Evolutionary conservation across 2,113 vertebrate genomes (phyloP).

Genomic region (Leptobrachium leishanense): DNA sequence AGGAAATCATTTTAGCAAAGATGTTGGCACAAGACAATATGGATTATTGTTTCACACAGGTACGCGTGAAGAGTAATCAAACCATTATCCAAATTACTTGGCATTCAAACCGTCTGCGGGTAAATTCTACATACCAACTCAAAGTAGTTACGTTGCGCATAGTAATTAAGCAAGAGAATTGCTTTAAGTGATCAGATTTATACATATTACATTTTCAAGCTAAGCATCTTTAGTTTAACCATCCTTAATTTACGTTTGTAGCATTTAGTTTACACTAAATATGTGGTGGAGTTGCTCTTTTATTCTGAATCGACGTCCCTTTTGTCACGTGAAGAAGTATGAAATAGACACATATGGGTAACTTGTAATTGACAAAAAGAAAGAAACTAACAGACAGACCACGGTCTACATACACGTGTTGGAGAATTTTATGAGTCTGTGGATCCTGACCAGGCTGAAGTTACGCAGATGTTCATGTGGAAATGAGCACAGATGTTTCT

Average conservation of each 20-base stretch:
- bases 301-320: too few relatives aligned
- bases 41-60: constrained; percentile 37
- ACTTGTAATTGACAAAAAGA: not conserved
- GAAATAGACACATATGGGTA: not conserved
- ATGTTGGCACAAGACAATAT: constrained; percentile 21
- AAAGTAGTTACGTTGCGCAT: not conserved
- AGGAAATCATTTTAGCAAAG: constrained; percentile 32
- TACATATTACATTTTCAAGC: too few relatives aligned
- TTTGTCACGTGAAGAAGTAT: too few relatives aligned
- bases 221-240: too few relatives aligned
- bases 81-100: constrained; percentile 41
- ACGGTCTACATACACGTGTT: not conserved
- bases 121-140: constrained; percentile 4
- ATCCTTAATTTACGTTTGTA: too few relatives aligned
- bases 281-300: too few relatives aligned
- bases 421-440: not conserved
- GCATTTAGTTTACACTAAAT: too few relatives aligned
- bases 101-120: constrained; percentile 11
- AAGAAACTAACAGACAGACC: not conserved
- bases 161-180: not conserved
- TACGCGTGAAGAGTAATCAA: constrained; percentile 29
- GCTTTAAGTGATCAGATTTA: too few relatives aligned
- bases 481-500: constrained; percentile 2
- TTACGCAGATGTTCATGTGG: constrained; percentile 2
- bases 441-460: not conserved